A percentile compares a stretch with the other conserved stretches of the same genome.
Evolutionary conservation across 92 coral and sea anemone genomes (phyloP).

Genomic region (Umimayanthus chanpuru): DNA sequence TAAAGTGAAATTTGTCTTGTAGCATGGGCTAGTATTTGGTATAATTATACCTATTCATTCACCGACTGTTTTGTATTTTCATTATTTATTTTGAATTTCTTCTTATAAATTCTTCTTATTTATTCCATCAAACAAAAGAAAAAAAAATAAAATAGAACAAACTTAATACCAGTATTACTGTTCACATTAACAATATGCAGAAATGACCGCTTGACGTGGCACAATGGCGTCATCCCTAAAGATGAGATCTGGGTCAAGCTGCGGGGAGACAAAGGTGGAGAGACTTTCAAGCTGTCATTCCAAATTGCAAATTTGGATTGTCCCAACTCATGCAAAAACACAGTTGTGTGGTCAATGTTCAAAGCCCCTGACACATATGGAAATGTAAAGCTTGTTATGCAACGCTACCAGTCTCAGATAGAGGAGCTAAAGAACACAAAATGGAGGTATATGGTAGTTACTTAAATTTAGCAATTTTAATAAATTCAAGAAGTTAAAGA

Average conservation of each 20-base stretch:
- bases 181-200: slow-evolving; percentile 6
- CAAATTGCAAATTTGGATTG: background rate
- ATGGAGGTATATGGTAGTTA: no score
- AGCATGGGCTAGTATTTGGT: background rate
- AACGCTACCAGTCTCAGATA: no score
- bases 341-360: no score
- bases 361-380: no score
- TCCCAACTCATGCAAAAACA: no score
- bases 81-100: slow-evolving; percentile 2
- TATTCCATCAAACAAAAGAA: background rate
- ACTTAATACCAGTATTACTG: background rate
- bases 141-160: no score
- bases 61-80: slow-evolving; percentile 22
- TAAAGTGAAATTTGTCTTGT: slow-evolving; percentile 16
- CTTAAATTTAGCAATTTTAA: no score
- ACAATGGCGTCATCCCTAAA: background rate
- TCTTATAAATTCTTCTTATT: slow-evolving; percentile 18
- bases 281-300: slow-evolving; percentile 7
- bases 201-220: slow-evolving; percentile 1
- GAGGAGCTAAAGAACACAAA: no score
- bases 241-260: slow-evolving; percentile 1
- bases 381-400: no score
- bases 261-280: background rate
- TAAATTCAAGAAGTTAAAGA: no score
- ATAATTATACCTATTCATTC: slow-evolving; percentile 25